Conservation (phyloP, 2,888 invertebrate genomes). For the Cremastinae sp. region DNA sequence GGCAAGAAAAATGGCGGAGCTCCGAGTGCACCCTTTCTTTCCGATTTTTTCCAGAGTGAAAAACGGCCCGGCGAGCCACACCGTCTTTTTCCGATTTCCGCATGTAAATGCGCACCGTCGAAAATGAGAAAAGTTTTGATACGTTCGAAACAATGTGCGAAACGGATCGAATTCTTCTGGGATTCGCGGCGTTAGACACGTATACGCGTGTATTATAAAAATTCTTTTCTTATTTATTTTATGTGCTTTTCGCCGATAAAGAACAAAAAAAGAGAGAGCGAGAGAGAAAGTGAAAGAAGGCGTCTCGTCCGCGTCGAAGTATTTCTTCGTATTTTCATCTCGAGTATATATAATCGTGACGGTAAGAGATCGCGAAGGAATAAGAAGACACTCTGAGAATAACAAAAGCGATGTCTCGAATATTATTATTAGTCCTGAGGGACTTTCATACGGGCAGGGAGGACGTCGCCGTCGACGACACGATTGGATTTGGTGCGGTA, state of each 20-base stretch:
- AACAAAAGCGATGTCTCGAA: slow-evolving; percentile 63
- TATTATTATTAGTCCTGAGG: slow-evolving; percentile 76
- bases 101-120: neutral
- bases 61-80: too few species aligned
- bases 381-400: slow-evolving; percentile 41
- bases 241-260: too few species aligned
- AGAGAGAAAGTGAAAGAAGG: too few species aligned
- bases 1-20: slow-evolving; percentile 11
- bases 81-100: too few species aligned
- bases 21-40: neutral
- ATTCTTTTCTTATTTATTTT: too few species aligned
- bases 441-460: slow-evolving; percentile 66
- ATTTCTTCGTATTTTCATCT: too few species aligned
- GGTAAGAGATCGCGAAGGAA: too few species aligned
- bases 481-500: slow-evolving; percentile 75
- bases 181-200: slow-evolving; percentile 21
- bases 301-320: too few species aligned
- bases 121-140: slow-evolving; percentile 56
- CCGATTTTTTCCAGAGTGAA: neutral
- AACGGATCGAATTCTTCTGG: slow-evolving; percentile 21
- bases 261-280: too few species aligned
- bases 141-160: slow-evolving; percentile 32
- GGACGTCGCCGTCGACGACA: slow-evolving; percentile 61
- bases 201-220: slow-evolving; percentile 30
- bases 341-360: too few species aligned